A percentile compares a stretch with the other conserved stretches of the same genome.
Evolutionary conservation across 2,888 invertebrate genomes (phyloP).

Genomic region (Hyles lineata): DNA sequence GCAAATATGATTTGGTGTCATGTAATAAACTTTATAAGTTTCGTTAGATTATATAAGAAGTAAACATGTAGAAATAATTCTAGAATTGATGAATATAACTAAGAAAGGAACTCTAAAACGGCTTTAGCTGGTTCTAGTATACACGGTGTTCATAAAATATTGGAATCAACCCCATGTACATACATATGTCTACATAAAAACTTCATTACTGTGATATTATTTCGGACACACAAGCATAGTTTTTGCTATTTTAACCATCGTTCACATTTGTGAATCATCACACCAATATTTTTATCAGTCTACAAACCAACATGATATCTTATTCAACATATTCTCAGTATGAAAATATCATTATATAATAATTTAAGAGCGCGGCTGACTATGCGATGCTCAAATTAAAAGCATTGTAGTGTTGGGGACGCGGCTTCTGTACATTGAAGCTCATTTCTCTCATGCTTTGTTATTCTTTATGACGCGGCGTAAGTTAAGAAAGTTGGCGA

Average conservation of each 20-base stretch:
- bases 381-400: conserved; percentile 49
- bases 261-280: background rate
- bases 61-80: too few relatives aligned
- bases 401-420: conserved; percentile 40
- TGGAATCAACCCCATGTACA: too few relatives aligned
- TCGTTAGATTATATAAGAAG: too few relatives aligned
- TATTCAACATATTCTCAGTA: conserved; percentile 20
- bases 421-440: conserved; percentile 46
- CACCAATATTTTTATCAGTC: background rate
- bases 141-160: too few relatives aligned
- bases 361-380: conserved; percentile 34
- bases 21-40: too few relatives aligned
- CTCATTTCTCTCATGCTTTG: conserved; percentile 54
- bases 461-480: conserved; percentile 35
- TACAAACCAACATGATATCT: background rate
- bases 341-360: conserved; percentile 30
- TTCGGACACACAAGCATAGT: too few relatives aligned
- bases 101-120: too few relatives aligned
- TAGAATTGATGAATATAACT: too few relatives aligned
- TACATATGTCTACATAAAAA: too few relatives aligned
- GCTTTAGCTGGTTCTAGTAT: too few relatives aligned
- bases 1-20: too few relatives aligned
- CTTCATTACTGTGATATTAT: too few relatives aligned
- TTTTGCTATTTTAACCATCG: background rate
- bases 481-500: background rate